phyloP scores from a whole-genome alignment of 2,113 vertebrate species.

The Mastomys natalensis region DNA sequence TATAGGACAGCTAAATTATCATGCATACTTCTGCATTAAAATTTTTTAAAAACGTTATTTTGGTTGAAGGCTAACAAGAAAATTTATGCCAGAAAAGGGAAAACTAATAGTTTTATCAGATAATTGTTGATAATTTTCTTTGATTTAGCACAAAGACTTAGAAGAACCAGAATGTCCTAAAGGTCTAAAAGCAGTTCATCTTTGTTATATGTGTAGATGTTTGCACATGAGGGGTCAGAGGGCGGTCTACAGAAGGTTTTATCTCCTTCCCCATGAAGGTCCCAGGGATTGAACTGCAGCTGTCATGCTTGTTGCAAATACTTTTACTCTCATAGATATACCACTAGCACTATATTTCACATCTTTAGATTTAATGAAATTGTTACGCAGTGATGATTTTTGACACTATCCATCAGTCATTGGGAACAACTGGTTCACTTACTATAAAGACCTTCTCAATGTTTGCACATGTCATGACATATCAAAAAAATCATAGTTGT shows the following conservation, averaged over 20 bases:
- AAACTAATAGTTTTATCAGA: background rate
- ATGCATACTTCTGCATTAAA: background rate
- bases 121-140: slow-evolving; percentile 34
- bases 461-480: slow-evolving; percentile 18
- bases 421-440: too few relatives aligned
- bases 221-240: too few relatives aligned
- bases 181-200: background rate
- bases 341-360: background rate
- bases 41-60: background rate
- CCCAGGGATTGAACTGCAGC: background rate
- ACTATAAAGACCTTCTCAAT: slow-evolving; percentile 21
- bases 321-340: background rate
- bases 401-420: background rate
- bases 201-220: background rate
- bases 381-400: background rate
- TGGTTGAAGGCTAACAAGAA: slow-evolving; percentile 24
- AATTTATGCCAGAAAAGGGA: background rate
- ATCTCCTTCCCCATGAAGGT: background rate
- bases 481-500: background rate
- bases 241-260: background rate
- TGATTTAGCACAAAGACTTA: background rate
- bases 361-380: background rate
- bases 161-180: background rate
- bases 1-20: slow-evolving; percentile 23
- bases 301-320: too few relatives aligned